These are phyloP conservation scores for Endotricha flammealis DNA, from an alignment of 2,888 invertebrate genomes.

Conservation along the genomic window DNA sequence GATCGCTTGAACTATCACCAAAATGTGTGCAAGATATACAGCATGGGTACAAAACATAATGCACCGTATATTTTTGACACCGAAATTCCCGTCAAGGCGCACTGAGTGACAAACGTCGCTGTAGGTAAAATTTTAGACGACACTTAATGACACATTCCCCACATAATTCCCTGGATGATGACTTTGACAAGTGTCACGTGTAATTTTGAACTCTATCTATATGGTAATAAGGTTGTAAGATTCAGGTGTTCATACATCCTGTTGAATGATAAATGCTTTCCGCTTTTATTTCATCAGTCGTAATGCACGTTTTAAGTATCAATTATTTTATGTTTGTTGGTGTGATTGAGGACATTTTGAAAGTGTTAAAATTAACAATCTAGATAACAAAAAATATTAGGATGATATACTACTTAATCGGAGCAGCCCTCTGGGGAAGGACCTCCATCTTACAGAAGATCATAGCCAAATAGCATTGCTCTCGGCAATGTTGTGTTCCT, in stretches of 20 bases:
- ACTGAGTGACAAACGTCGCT: constrained; percentile 67
- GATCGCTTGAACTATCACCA: too few species aligned
- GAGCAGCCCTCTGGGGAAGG: too few species aligned
- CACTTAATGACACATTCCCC: constrained; percentile 64
- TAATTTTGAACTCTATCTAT: background rate
- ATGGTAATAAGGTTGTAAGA: background rate
- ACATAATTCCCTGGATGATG: constrained; percentile 35
- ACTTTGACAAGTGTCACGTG: constrained; percentile 8
- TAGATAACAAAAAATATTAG: too few species aligned
- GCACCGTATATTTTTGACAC: constrained; percentile 67
- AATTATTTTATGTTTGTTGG: background rate
- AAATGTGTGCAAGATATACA: too few species aligned
- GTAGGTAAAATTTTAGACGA: constrained; percentile 69
- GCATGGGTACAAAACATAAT: too few species aligned
- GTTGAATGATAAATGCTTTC: constrained; percentile 65
- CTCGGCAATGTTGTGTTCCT: too few species aligned
- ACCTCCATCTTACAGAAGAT: too few species aligned
- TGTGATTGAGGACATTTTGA: too few species aligned
- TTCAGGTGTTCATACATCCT: constrained; percentile 31
- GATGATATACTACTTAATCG: too few species aligned
- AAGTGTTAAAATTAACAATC: too few species aligned
- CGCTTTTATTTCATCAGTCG: constrained; percentile 51
- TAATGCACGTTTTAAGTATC: constrained; percentile 20
- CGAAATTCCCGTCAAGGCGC: constrained; percentile 51
- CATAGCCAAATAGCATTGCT: too few species aligned